Evolutionary conservation across 1,140 invertebrate species (phyloP), one percentile per base, ranked within the genome.

Genomic region (Planococcus citri): DNA sequence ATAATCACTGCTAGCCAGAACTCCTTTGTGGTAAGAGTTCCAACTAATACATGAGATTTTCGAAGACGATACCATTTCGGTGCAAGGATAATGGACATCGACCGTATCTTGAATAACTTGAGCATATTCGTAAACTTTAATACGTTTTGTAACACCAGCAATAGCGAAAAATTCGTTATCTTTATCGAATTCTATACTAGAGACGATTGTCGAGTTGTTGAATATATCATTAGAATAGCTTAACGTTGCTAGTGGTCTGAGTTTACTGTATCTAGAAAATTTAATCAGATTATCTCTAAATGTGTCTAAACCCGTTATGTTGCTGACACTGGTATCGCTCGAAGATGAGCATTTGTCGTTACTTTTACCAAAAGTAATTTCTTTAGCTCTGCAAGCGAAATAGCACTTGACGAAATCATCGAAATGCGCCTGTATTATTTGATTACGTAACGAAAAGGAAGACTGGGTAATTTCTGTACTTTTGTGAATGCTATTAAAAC

Each of bases 91-190:
- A 80, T 97, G 94, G 73, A 95, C 88, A 76, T 94, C 91, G 17
- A 86, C 84, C 0, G 84, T 82, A 77, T 94, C 92, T 41, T 88
- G 82, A 64, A 96, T 87, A 14, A 97, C 91, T 67, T 85, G 83
- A 27, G 86, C 85, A 79, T 93, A 97, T 76, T 97, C 94, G 81
- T 94, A 91, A 22, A 96, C 87, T 79, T 97, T 96, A 38, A 98
- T 97, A 71, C 92, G 86, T 77, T 95, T 96, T 0, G 94, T 96
- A 1, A 98, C 94, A 17, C 95, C 95, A 57, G 94, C 95, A 73
- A 97, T 95, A 0, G 94, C 95, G 80, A 98, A 97, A 79, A 88
- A 94, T 80, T 97, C 94, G 77, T 92, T 90, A 78, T 97, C 94
- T 78, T 95, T 93, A 76, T 98, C 94, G 80, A 98, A 98, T 79